A percentile compares a stretch with the other conserved stretches of the same genome.
Conservation (phyloP, 2,113 vertebrate species). For the Notiomystis cincta region DNA sequence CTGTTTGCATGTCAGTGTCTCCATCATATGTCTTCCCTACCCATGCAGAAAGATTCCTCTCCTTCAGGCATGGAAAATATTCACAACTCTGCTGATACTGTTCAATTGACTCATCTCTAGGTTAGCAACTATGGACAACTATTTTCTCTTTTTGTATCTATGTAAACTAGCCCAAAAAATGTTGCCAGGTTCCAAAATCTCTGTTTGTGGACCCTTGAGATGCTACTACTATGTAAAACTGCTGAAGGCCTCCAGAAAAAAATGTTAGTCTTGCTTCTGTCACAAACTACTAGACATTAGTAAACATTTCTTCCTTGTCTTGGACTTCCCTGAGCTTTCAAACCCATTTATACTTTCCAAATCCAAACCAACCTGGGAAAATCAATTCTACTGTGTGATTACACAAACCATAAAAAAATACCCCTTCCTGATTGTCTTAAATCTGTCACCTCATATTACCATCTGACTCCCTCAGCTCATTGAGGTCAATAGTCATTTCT, state of each 20-base stretch:
- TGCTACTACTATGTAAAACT: background rate
- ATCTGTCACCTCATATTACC: background rate
- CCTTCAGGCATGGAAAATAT: fast-evolving
- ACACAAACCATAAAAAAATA: background rate
- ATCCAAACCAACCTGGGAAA: background rate
- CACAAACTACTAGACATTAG: background rate
- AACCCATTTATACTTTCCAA: background rate
- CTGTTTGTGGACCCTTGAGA: background rate
- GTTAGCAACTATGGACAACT: background rate
- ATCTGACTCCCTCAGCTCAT: background rate
- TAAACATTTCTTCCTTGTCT: background rate
- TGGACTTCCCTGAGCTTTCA: background rate
- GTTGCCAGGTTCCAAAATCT: background rate
- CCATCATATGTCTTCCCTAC: background rate
- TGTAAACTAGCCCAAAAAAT: background rate
- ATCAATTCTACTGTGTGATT: background rate
- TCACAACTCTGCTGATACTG: background rate
- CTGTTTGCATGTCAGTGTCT: background rate
- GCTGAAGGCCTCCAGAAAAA: background rate
- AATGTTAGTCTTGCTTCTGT: background rate
- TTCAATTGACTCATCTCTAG: background rate
- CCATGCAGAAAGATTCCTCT: background rate
- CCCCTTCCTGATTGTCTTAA: background rate
- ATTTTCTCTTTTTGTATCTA: background rate
- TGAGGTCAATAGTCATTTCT: background rate